Evolutionary conservation across 2,888 invertebrate species (phyloP).

Genomic region (Opisthograptis luteolata): DNA sequence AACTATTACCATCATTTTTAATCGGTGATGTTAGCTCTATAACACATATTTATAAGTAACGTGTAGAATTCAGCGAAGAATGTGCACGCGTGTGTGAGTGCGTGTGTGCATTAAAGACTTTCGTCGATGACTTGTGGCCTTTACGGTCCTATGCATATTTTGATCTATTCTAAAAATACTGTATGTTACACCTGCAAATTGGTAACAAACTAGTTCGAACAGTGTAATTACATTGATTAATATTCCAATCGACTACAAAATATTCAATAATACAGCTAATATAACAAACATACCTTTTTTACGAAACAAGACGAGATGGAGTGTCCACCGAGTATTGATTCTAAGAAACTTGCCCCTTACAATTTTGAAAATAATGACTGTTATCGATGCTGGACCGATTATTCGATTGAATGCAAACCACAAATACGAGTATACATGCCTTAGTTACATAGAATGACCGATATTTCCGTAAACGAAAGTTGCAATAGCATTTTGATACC

Average conservation of each 20-base stretch:
- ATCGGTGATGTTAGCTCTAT: too few species aligned
- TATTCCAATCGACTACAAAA: background rate
- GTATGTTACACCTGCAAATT: background rate
- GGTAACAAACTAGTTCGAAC: background rate
- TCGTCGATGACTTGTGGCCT: background rate
- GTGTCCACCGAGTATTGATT: background rate
- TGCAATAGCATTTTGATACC: conserved; percentile 17
- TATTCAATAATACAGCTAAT: background rate
- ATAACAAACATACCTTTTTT: background rate
- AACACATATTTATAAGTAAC: too few species aligned
- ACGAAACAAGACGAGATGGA: background rate
- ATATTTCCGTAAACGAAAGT: conserved; percentile 25
- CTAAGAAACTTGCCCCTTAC: background rate
- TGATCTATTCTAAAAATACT: conserved; percentile 6
- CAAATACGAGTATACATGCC: conserved; percentile 66
- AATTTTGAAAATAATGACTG: conserved; percentile 23
- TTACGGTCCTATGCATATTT: conserved; percentile 4
- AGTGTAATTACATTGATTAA: conserved; percentile 2
- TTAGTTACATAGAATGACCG: conserved; percentile 65
- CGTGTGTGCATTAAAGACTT: conserved; percentile 1
- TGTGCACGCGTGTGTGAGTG: conserved; percentile 19
- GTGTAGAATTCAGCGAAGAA: background rate
- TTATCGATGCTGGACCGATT: conserved; percentile 41
- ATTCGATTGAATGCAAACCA: conserved; percentile 49
- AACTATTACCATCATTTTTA: too few species aligned